These are phyloP conservation scores for Silurus aristotelis DNA, from an alignment of 2,797 vertebrate species.

Conservation along the genomic window DNA sequence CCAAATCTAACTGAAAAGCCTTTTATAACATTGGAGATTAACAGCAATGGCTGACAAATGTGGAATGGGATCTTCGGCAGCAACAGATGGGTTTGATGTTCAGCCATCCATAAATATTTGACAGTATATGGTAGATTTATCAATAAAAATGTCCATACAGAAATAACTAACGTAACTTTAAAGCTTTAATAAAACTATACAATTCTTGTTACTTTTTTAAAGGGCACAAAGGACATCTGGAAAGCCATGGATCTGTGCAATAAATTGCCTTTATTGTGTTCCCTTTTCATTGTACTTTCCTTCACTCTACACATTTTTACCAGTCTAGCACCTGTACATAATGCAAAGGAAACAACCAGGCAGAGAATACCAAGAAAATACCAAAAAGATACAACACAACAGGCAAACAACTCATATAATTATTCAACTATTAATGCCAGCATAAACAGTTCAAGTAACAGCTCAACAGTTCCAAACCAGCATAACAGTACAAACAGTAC, in stretches of 20 bases:
- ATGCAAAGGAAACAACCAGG: background rate
- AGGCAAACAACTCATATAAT: constrained; percentile 34
- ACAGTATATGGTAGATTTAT: background rate
- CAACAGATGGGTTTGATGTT: background rate
- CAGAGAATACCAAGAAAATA: constrained; percentile 3
- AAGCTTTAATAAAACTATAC: background rate
- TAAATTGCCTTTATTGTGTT: constrained; percentile 36
- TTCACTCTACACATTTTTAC: constrained; percentile 12
- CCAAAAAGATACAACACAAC: constrained; percentile 1
- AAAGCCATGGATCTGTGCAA: constrained; percentile 42
- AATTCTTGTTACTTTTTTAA: constrained; percentile 21
- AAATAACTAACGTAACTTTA: constrained; percentile 8
- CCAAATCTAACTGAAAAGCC: background rate
- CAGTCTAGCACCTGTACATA: constrained; percentile 12
- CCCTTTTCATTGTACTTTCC: constrained; percentile 20
- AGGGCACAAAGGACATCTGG: constrained; percentile 36
- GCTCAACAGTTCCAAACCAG: background rate
- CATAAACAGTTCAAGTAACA: background rate
- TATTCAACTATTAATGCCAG: constrained; percentile 36
- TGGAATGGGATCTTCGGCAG: background rate
- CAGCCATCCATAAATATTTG: background rate
- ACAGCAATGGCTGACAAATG: background rate
- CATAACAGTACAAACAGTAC: background rate
- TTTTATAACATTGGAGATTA: background rate
- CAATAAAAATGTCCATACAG: background rate